A percentile compares a stretch with the other conserved stretches of the same genome.
Evolutionary conservation across 2,888 invertebrate genomes (phyloP).

Genomic region (Melitaea athalia): DNA sequence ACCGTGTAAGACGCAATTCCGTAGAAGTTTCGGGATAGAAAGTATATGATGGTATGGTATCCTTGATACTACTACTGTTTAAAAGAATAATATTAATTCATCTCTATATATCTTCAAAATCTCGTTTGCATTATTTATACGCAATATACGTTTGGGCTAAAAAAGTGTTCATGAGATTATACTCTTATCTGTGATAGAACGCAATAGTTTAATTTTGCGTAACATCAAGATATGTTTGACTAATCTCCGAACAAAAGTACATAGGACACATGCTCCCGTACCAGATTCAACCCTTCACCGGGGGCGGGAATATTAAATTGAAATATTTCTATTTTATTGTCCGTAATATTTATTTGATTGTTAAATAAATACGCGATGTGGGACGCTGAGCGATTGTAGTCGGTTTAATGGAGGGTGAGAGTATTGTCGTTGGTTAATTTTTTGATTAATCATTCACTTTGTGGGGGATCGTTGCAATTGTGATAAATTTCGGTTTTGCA

Average conservation of each 20-base stretch:
- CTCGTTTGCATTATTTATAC: too few species aligned
- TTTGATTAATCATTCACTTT: slow-evolving; percentile 79
- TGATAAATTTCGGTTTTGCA: slow-evolving; percentile 60
- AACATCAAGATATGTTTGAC: slow-evolving; percentile 72
- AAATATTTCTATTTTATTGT: slow-evolving; percentile 81
- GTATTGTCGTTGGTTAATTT: slow-evolving; percentile 80
- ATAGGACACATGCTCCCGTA: slow-evolving; percentile 53
- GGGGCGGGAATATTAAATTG: slow-evolving; percentile 77
- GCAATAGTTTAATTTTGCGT: slow-evolving; percentile 76
- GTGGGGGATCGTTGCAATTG: slow-evolving; percentile 65
- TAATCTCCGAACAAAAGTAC: slow-evolving; percentile 68
- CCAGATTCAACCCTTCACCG: slow-evolving; percentile 72
- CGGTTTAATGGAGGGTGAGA: slow-evolving; percentile 71
- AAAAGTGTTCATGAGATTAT: slow-evolving; percentile 13
- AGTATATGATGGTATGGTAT: too few species aligned
- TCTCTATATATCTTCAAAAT: too few species aligned
- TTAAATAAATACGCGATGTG: slow-evolving; percentile 80
- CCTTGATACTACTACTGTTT: too few species aligned
- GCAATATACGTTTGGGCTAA: neutral
- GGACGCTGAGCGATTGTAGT: slow-evolving; percentile 75
- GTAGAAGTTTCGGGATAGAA: too few species aligned
- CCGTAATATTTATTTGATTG: slow-evolving; percentile 82
- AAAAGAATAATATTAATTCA: too few species aligned
- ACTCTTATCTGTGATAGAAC: slow-evolving; percentile 26
- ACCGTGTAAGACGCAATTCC: too few species aligned